Evolutionary conservation across 2,888 invertebrate species (phyloP).

Genomic region (Ichneumon xanthorius): DNA sequence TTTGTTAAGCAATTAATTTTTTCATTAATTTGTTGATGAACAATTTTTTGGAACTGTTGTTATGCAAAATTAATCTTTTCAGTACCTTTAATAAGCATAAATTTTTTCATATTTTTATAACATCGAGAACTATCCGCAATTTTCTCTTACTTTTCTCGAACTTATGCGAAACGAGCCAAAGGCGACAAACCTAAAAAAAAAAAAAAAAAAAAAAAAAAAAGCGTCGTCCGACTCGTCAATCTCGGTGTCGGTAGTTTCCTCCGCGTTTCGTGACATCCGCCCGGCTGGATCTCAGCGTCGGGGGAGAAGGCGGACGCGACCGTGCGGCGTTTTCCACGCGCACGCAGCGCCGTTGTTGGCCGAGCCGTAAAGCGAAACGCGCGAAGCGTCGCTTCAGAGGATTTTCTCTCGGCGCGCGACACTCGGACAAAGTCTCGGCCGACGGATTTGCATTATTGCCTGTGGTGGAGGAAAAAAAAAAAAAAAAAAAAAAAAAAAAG

Average conservation of each 20-base stretch:
- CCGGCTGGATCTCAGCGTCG: conserved; percentile 69
- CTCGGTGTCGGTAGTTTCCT: conserved; percentile 75
- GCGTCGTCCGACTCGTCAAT: conserved; percentile 42
- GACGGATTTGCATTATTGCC: not conserved
- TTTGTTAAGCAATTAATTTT: too few relatives aligned
- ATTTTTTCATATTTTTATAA: too few relatives aligned
- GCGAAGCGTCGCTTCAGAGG: not conserved
- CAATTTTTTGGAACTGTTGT: too few relatives aligned
- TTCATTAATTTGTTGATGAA: too few relatives aligned
- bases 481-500: too few relatives aligned
- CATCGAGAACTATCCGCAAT: too few relatives aligned
- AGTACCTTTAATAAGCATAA: too few relatives aligned
- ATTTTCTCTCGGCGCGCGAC: not conserved
- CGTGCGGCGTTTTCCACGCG: conserved; percentile 54
- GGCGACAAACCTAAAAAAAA: conserved; percentile 5
- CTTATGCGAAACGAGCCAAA: too few relatives aligned
- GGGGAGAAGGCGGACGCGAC: conserved; percentile 30
- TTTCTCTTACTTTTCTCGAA: too few relatives aligned
- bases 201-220: conserved; percentile 4
- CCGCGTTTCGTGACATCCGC: conserved; percentile 82
- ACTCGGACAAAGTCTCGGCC: not conserved
- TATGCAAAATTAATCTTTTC: too few relatives aligned
- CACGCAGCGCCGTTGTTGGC: conserved; percentile 23
- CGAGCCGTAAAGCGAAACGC: conserved; percentile 8
- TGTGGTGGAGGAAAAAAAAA: not conserved